phyloP scores from a whole-genome alignment of 2,888 invertebrate species.

The Caenorhabditis sinica region DNA sequence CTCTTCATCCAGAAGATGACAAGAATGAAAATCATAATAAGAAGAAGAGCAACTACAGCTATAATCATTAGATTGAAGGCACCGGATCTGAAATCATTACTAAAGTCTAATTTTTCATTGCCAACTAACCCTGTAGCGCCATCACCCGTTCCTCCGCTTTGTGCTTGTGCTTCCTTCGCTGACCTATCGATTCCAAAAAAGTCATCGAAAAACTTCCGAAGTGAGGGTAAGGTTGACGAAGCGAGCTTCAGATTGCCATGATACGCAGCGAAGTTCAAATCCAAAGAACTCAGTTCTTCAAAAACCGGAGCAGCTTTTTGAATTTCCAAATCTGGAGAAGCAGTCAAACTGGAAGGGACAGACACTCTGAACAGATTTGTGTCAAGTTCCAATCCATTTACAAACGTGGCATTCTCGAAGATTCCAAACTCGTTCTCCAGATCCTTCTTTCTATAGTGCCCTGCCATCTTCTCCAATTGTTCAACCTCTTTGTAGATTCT shows the following conservation, averaged over 20 bases:
- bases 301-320: constrained; percentile 9
- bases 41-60: neutral
- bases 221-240: neutral
- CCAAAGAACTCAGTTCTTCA: neutral
- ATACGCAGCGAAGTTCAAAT: constrained; percentile 9
- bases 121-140: neutral
- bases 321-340: neutral
- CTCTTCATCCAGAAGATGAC: neutral
- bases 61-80: neutral
- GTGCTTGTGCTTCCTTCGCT: neutral
- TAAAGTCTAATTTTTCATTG: neutral
- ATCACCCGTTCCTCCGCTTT: neutral
- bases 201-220: constrained; percentile 19
- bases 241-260: neutral
- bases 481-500: constrained; percentile 13
- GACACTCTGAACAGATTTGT: neutral
- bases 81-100: constrained; percentile 6
- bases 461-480: constrained; percentile 9
- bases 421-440: neutral
- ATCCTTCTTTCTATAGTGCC: neutral
- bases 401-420: constrained; percentile 11
- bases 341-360: neutral
- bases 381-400: constrained; percentile 16
- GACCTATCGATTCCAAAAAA: constrained; percentile 27
- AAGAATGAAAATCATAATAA: neutral